Evolutionary conservation across 2,113 vertebrate species (phyloP).

Genomic region (Myiozetetes cayanensis): DNA sequence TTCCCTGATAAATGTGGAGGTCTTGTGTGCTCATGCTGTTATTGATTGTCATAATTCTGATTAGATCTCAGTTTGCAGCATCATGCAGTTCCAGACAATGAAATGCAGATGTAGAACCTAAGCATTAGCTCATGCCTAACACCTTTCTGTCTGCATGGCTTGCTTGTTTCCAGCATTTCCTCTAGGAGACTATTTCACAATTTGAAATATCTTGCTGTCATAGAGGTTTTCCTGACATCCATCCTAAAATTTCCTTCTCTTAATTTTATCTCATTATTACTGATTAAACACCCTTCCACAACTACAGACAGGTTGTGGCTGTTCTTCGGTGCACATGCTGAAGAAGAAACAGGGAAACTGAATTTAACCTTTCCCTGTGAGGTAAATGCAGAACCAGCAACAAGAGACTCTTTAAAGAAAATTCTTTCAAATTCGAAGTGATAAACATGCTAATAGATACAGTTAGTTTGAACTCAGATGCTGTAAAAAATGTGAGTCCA

Average conservation of each 20-base stretch:
- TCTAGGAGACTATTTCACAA: background rate
- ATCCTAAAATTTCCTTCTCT: constrained; percentile 12
- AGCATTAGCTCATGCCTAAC: background rate
- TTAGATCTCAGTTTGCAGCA: background rate
- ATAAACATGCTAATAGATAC: background rate
- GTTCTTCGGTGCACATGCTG: background rate
- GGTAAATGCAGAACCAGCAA: background rate
- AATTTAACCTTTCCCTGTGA: background rate
- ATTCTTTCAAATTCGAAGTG: background rate
- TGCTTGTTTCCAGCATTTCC: background rate
- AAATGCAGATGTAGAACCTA: background rate
- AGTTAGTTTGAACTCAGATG: background rate
- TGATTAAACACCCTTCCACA: background rate
- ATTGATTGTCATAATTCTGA: accelerated
- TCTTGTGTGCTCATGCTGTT: accelerated
- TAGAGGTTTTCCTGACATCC: background rate
- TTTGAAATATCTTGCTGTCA: background rate
- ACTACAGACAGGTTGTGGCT: background rate
- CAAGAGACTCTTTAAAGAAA: accelerated
- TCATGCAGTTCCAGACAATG: accelerated
- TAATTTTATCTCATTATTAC: background rate
- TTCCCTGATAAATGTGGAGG: accelerated
- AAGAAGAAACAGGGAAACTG: background rate
- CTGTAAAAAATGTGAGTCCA: background rate
- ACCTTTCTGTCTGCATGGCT: background rate